Evolutionary conservation across 2,888 invertebrate genomes (phyloP), one percentile per base, ranked within the genome.

Genomic region (Euplexia lucipara): DNA sequence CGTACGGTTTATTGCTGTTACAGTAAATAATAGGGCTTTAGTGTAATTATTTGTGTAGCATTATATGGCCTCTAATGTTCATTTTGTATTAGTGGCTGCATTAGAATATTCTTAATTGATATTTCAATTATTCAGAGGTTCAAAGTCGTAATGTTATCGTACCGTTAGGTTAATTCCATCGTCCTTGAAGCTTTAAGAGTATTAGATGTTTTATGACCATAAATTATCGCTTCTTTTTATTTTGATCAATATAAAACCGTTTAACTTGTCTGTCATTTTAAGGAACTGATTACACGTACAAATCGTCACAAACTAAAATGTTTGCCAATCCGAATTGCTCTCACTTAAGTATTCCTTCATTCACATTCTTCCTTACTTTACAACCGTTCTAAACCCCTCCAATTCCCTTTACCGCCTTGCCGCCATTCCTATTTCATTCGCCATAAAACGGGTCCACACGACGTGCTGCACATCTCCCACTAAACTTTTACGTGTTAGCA

Each of bases 401-500:
- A 59, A 59, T 65, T 51, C 66, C 48, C 48, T 56, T 44, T 22
- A 42, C 48, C 48, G 45, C 18, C 30, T 26, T 47, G 30, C 52
- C 49, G 61, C 37, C 67, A 73, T 73, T 57, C 42, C 61, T 70
- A 74, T 73, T 74, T 67, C 52, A 73, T 78, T 78, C 66, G 42
- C 61, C 63, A 67, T 78, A 78, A 77, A 78, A 56, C 61, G 65
- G 41, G 45, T 66, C 53, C 41, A 32, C 51, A 39, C 64, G 73
- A 61, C 62, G 71, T 62, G 70, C 56, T 70, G 76, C 72, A 64
- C 72, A 70, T 54, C 51, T 56, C 64, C 51, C 22, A 66, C 59
- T 77, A 74, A 77, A 74, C 35, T 74, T 77, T 74, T 77, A 74
- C 65, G 73, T 65, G 72, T 51, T 51, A 76, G 51, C 66, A 66